Evolutionary conservation across 1,140 invertebrate genomes (phyloP), one percentile per base, ranked within the genome.

Genomic region (Drosophila setifemur): DNA sequence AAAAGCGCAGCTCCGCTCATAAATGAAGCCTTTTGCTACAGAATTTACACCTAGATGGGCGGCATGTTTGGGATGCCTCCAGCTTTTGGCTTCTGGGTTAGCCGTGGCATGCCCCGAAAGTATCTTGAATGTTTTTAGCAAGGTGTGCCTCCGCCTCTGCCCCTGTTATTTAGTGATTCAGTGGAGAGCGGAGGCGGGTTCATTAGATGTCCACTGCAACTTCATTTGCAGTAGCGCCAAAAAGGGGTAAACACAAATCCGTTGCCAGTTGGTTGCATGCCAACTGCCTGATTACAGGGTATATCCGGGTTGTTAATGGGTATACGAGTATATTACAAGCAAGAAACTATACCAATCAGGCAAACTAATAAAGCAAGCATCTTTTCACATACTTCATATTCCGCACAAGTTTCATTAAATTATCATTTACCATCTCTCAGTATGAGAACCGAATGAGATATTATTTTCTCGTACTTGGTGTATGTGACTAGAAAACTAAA

Each of bases 81-180:
- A n/a, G n/a, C n/a, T n/a, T n/a, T n/a, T n/a, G n/a, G n/a, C n/a
- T n/a, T n/a, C 47, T 64, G 74, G 74, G 19, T 58, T 73, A 73
- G 58, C 81, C 67, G 70, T 50, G 74, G 70, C 74, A 35, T 74
- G 60, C 61, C 31, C 79, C 72, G 85, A 83, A 83, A 86, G 74
- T 79, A 83, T 83, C 81, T 79, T 74, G 73, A 83, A 86, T 86
- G 86, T 83, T 83, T n/a, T 83, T 55, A 68, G 47, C 70, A 35
- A 73, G 71, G 74, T 83, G 60, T 48, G 81, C 48, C n/a, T n/a
- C n/a, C n/a, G n/a, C n/a, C n/a, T n/a, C n/a, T n/a, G n/a, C n/a
- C n/a, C n/a, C n/a, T n/a, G n/a, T n/a, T n/a, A n/a, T n/a, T n/a
- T n/a, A n/a, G n/a, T n/a, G n/a, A n/a, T n/a, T n/a, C n/a, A n/a